Evolutionary conservation across 2,797 vertebrate genomes (phyloP).

Genomic region (Cetoscarus ocellatus): DNA sequence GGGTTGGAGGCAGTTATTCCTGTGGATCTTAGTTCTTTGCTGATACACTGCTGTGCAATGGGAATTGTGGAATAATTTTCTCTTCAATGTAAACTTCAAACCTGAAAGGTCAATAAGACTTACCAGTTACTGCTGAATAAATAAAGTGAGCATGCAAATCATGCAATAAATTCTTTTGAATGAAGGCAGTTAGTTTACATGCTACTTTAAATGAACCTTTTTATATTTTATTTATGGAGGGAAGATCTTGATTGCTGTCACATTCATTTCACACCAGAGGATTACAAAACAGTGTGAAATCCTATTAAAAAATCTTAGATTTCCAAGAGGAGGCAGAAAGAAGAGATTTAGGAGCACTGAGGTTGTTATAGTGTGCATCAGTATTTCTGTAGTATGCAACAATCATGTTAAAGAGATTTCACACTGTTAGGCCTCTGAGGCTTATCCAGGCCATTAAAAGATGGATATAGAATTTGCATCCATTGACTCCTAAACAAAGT

Average conservation of each 20-base stretch:
- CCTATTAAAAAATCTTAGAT: neutral
- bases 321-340: neutral
- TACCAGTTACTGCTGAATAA: too few species aligned
- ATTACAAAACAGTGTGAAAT: neutral
- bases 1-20: constrained; percentile 51
- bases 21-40: constrained; percentile 26
- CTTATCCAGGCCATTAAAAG: constrained; percentile 13
- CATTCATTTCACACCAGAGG: neutral
- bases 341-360: neutral
- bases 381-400: constrained; percentile 1
- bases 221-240: too few species aligned
- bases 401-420: constrained; percentile 15
- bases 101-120: constrained; percentile 28
- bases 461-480: constrained; percentile 13
- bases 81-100: constrained; percentile 40
- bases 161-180: too few species aligned
- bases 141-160: constrained; percentile 13
- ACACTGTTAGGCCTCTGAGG: neutral
- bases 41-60: neutral
- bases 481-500: constrained; percentile 17
- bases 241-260: too few species aligned
- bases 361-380: constrained; percentile 9
- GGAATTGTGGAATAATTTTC: constrained; percentile 16
- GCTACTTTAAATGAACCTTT: too few species aligned
- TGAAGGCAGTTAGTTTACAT: too few species aligned